Conservation (phyloP, 2,113 vertebrate species). For the Theristicus caerulescens region DNA sequence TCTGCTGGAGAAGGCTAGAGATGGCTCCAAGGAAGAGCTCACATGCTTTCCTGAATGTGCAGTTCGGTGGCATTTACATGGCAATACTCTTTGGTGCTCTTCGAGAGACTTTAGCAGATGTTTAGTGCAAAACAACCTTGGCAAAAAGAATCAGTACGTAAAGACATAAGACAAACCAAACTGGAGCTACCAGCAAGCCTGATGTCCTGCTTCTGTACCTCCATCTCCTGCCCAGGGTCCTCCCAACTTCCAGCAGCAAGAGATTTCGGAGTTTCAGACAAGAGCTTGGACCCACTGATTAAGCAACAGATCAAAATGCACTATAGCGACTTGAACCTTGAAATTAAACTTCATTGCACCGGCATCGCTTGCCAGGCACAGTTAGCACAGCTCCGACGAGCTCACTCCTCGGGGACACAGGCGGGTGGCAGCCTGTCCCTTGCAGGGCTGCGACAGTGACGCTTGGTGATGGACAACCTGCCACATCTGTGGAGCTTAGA, state of each 20-base stretch:
- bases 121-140: neutral
- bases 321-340: rapidly evolving
- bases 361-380: rapidly evolving
- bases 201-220: neutral
- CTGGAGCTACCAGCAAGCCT: neutral
- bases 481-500: neutral
- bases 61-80: neutral
- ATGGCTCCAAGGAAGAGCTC: neutral
- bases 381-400: neutral
- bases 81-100: neutral
- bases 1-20: neutral
- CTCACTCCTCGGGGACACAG: rapidly evolving
- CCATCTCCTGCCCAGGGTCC: neutral
- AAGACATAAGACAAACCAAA: neutral
- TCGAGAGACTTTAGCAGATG: neutral
- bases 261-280: neutral
- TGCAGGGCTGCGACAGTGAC: rapidly evolving
- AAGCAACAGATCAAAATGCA: neutral
- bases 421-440: neutral
- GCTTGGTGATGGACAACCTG: neutral
- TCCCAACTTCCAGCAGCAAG: neutral
- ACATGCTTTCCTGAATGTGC: rapidly evolving
- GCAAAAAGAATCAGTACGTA: neutral
- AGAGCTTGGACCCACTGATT: too few relatives aligned
- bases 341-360: neutral